Conservation (phyloP, 2,113 vertebrate genomes). For the Campylorhamphus procurvoides region DNA sequence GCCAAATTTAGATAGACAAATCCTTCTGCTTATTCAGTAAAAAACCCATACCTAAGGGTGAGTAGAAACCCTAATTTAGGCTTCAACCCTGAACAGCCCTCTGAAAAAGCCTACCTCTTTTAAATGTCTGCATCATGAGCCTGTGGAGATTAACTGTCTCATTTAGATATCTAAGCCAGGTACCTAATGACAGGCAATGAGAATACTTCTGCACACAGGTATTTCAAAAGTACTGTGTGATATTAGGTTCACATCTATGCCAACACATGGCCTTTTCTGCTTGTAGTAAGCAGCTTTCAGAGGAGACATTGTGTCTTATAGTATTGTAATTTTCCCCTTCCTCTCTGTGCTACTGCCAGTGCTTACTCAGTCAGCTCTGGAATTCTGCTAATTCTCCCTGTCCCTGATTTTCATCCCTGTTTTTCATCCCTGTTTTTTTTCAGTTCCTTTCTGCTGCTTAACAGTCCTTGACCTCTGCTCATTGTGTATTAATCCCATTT, state of each 20-base stretch:
- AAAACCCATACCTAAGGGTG: background rate
- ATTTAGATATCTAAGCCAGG: background rate
- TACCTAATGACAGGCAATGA: background rate
- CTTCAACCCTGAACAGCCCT: background rate
- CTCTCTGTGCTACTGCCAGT: background rate
- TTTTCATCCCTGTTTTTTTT: background rate
- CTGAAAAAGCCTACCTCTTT: background rate
- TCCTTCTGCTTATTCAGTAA: background rate
- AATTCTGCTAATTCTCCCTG: background rate
- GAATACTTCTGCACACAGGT: background rate
- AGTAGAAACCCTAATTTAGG: background rate
- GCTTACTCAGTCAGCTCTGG: background rate
- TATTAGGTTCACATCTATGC: background rate
- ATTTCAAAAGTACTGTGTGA: background rate
- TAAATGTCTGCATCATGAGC: background rate
- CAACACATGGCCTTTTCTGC: background rate
- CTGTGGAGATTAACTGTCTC: background rate
- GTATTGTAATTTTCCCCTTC: background rate
- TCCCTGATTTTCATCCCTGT: background rate
- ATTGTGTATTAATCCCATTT: background rate
- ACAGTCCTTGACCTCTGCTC: background rate
- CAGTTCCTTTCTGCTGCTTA: background rate
- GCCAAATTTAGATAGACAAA: background rate
- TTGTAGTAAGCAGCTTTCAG: background rate
- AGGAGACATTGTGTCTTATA: background rate